These are phyloP conservation scores for Tethea ocularis DNA, from an alignment of 2,888 invertebrate genomes.

Conservation along the genomic window DNA sequence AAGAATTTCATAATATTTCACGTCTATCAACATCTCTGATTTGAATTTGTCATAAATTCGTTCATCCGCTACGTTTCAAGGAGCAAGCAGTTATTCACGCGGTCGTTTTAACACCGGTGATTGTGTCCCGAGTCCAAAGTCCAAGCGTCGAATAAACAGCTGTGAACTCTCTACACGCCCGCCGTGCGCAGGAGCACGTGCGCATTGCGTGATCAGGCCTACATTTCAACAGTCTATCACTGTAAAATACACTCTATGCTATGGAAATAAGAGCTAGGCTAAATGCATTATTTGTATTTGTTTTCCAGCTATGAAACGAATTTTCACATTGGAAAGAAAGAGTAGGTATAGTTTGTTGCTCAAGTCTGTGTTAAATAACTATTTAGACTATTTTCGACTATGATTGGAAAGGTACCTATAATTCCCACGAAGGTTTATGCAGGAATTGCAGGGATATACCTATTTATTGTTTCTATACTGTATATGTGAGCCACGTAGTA, in stretches of 20 bases:
- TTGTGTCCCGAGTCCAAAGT: constrained; percentile 76
- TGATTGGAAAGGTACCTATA: too few species aligned
- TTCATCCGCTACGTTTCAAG: constrained; percentile 44
- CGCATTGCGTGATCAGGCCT: constrained; percentile 59
- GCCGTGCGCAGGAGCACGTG: constrained; percentile 60
- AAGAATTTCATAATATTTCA: too few species aligned
- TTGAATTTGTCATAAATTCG: constrained; percentile 25
- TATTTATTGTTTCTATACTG: too few species aligned
- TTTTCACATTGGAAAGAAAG: constrained; percentile 4
- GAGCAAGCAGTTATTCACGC: constrained; percentile 55
- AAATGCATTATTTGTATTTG: background rate
- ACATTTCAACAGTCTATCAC: constrained; percentile 19
- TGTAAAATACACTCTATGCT: constrained; percentile 30
- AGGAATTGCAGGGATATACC: too few species aligned
- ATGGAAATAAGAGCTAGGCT: constrained; percentile 8
- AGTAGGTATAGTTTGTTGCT: background rate
- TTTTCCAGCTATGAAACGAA: background rate
- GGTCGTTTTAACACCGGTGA: constrained; percentile 62
- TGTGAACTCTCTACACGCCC: constrained; percentile 58
- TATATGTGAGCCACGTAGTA: too few species aligned
- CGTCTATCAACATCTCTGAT: too few species aligned
- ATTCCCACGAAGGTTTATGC: too few species aligned
- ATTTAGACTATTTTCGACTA: background rate
- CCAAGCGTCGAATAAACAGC: constrained; percentile 65
- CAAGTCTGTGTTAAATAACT: background rate